phyloP scores from a whole-genome alignment of 2,888 invertebrate genomes.

The Tenthredo amoena region DNA sequence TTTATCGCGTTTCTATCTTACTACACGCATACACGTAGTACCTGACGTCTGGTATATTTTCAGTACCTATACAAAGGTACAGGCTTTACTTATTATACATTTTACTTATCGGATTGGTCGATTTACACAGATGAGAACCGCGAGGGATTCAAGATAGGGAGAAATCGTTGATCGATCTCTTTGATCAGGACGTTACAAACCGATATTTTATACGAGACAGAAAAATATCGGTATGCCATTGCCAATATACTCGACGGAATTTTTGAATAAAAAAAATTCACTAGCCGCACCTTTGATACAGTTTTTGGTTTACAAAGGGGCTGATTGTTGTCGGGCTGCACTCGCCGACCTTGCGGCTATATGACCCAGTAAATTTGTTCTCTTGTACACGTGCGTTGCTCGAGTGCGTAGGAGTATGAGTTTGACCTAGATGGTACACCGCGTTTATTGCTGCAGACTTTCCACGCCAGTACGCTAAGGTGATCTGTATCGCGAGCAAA shows the following conservation, averaged over 20 bases:
- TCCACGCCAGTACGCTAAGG: slow-evolving; percentile 11
- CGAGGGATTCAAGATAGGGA: neutral
- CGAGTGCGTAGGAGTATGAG: slow-evolving; percentile 47
- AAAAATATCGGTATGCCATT: neutral
- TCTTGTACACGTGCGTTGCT: slow-evolving; percentile 42
- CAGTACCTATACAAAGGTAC: neutral
- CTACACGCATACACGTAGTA: neutral
- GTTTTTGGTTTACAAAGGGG: slow-evolving; percentile 26
- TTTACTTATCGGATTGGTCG: slow-evolving; percentile 23
- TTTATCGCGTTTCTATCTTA: neutral
- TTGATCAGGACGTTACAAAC: neutral
- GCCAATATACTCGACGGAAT: neutral
- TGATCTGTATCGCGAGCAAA: neutral
- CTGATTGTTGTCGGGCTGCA: slow-evolving; percentile 49
- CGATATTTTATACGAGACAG: neutral
- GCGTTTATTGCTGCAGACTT: slow-evolving; percentile 35
- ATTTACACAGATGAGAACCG: neutral
- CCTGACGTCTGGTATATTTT: neutral
- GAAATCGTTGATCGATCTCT: neutral
- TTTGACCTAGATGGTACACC: slow-evolving; percentile 50
- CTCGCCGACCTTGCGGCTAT: slow-evolving; percentile 53
- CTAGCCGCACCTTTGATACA: neutral
- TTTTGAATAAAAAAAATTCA: neutral
- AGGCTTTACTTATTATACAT: slow-evolving; percentile 10
- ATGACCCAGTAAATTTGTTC: slow-evolving; percentile 51